These are phyloP conservation scores for Aphelenchoides avenae DNA, from an alignment of 1,140 invertebrate species.

Conservation along the genomic window DNA sequence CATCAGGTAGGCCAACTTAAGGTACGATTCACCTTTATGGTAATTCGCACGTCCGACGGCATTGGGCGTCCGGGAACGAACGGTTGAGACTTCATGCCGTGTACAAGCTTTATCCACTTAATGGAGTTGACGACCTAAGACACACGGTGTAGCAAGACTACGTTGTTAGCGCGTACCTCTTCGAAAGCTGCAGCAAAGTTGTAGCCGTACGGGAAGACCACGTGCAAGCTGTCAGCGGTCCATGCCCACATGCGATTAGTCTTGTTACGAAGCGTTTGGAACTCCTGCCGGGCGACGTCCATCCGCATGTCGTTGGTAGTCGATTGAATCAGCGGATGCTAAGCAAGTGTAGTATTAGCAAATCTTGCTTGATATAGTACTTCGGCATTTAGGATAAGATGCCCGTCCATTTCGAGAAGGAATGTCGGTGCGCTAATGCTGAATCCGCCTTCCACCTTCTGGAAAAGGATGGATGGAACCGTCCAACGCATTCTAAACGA, in stretches of 20 bases:
- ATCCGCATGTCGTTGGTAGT: conserved; percentile 30
- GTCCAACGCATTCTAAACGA: conserved; percentile 45
- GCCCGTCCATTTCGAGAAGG: conserved; percentile 42
- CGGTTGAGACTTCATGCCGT: conserved; percentile 68
- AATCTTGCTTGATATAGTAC: conserved; percentile 15
- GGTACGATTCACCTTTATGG: conserved; percentile 79
- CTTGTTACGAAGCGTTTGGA: conserved; percentile 29
- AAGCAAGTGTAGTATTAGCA: background rate
- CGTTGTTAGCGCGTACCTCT: conserved; percentile 66
- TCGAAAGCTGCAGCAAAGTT: conserved; percentile 87
- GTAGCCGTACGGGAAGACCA: conserved; percentile 84
- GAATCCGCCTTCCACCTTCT: conserved; percentile 14
- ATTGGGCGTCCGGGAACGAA: conserved; percentile 69
- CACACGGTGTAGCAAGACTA: conserved; percentile 25
- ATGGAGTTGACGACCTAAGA: conserved; percentile 69
- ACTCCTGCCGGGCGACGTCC: conserved; percentile 38
- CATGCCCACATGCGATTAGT: conserved; percentile 63
- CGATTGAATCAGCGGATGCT: background rate
- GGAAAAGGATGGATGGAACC: conserved; percentile 39
- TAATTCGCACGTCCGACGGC: conserved; percentile 74
- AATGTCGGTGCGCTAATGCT: conserved; percentile 33
- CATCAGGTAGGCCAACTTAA: too few relatives aligned
- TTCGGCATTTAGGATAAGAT: conserved; percentile 44
- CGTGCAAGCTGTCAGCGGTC: conserved; percentile 69
- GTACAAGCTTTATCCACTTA: conserved; percentile 84